These are phyloP conservation scores for Apolygus lucorum DNA, from an alignment of 1,140 invertebrate species.

Conservation along the genomic window DNA sequence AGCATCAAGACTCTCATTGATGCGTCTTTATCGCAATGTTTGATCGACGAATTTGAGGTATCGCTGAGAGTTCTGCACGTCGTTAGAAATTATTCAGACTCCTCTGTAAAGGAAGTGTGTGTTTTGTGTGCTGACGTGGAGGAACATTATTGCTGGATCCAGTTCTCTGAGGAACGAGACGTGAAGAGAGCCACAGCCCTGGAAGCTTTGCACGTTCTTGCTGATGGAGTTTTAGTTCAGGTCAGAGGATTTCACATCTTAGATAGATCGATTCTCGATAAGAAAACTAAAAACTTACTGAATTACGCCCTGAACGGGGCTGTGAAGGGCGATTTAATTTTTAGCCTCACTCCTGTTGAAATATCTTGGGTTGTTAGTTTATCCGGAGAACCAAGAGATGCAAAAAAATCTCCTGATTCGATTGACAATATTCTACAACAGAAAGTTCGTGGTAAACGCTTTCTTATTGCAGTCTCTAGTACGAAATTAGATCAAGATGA, in stretches of 20 bases:
- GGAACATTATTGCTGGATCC: not conserved
- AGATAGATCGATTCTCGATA: not conserved
- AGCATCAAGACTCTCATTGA: not conserved
- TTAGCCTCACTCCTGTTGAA: not conserved
- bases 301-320: not conserved
- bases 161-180: not conserved
- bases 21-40: not conserved
- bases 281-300: not conserved
- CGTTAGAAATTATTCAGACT: not conserved
- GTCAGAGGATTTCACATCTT: not conserved
- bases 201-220: not conserved
- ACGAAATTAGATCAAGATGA: not conserved
- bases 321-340: not conserved
- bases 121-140: not conserved
- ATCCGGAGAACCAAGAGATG: not conserved
- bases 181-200: not conserved
- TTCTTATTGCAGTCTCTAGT: not conserved
- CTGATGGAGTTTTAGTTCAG: not conserved
- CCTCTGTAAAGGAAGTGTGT: not conserved
- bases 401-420: not conserved
- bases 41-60: not conserved
- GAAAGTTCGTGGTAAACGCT: not conserved
- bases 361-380: not conserved
- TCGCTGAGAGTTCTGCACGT: not conserved
- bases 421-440: not conserved